Percentiles rank a stretch among this genome's conserved stretches.
Evolutionary conservation across 2,113 vertebrate species (phyloP).

Genomic region (Delphinus delphis): DNA sequence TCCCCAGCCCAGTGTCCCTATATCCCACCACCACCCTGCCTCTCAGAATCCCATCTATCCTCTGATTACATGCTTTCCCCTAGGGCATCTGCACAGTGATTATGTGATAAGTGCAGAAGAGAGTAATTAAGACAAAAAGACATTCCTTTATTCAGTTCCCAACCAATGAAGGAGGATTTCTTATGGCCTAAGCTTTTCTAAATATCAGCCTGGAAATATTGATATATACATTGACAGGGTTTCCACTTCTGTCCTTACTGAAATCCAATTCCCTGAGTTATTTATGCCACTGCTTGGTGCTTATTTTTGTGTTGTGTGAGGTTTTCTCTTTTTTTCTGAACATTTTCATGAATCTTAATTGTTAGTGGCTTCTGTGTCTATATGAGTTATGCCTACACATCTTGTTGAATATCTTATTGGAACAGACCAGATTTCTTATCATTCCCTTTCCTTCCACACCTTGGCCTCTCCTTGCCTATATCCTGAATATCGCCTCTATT

Average conservation of each 20-base stretch:
- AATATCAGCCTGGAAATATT: not conserved
- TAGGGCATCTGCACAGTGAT: not conserved
- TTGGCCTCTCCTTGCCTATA: not conserved
- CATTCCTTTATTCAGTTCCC: not conserved
- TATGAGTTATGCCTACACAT: not conserved
- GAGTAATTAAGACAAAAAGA: slow-evolving; percentile 10
- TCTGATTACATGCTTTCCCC: not conserved
- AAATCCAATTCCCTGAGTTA: not conserved
- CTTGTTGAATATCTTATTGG: not conserved
- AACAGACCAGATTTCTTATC: not conserved
- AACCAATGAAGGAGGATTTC: not conserved
- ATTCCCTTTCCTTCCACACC: not conserved
- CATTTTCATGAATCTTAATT: not conserved
- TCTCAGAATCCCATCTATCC: not conserved
- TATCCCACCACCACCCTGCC: not conserved
- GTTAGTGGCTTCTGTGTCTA: not conserved
- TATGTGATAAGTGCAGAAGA: slow-evolving; percentile 52
- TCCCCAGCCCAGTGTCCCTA: not conserved
- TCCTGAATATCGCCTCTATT: not conserved
- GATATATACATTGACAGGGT: not conserved
- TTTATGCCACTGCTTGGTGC: not conserved
- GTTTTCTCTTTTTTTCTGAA: not conserved
- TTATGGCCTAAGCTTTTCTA: not conserved
- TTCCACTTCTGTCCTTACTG: not conserved
- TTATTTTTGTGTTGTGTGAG: not conserved